Evolutionary conservation across 2,888 invertebrate genomes (phyloP).

Genomic region (Leucoptera coffeella): DNA sequence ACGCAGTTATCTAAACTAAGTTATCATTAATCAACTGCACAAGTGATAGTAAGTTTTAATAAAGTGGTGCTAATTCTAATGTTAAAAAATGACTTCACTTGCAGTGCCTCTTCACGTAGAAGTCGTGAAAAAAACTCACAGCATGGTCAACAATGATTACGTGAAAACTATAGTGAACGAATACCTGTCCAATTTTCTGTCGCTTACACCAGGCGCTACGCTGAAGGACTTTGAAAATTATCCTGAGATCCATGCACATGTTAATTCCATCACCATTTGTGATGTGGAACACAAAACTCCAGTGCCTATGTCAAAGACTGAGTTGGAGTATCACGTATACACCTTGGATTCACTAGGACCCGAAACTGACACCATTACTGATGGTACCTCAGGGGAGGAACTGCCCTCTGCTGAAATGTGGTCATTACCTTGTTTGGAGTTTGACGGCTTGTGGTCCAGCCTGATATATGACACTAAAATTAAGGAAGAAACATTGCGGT

Average conservation of each 20-base stretch:
- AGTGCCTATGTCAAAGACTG: constrained; percentile 14
- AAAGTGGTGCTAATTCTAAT: too few relatives aligned
- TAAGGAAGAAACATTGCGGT: constrained; percentile 57
- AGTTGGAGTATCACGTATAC: constrained; percentile 22
- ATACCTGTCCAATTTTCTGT: constrained; percentile 18
- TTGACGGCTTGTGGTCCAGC: constrained; percentile 86
- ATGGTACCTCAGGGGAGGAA: constrained; percentile 40
- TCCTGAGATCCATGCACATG: constrained; percentile 19
- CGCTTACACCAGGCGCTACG: constrained; percentile 20
- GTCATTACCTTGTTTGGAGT: constrained; percentile 72
- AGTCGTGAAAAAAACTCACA: constrained; percentile 26
- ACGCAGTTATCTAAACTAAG: too few relatives aligned
- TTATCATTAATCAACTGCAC: too few relatives aligned
- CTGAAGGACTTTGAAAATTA: constrained; percentile 19
- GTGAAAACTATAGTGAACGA: constrained; percentile 19
- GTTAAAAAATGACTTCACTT: too few relatives aligned
- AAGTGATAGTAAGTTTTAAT: too few relatives aligned
- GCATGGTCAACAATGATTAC: constrained; percentile 17
- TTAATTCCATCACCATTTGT: constrained; percentile 25
- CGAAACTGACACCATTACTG: constrained; percentile 31
- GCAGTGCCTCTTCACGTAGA: constrained; percentile 39
- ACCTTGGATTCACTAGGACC: constrained; percentile 22
- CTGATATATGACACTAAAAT: constrained; percentile 49
- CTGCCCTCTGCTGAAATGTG: constrained; percentile 67
- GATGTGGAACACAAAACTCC: constrained; percentile 22